phyloP scores from a whole-genome alignment of 2,113 vertebrate genomes.

The Nibea albiflora region DNA sequence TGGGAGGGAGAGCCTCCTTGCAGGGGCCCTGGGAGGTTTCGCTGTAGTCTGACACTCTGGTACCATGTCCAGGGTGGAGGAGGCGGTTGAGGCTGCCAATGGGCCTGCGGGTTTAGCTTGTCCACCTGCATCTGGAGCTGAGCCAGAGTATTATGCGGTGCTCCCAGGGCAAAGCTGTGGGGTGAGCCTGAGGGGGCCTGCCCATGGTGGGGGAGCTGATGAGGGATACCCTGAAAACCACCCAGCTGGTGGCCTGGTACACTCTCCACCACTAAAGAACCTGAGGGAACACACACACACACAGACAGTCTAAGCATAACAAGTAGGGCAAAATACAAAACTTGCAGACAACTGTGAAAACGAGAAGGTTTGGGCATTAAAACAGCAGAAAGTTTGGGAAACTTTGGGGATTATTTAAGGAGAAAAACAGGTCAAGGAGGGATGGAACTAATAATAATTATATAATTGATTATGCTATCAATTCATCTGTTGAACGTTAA shows the following conservation, averaged over 20 bases:
- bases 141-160: conserved; percentile 76
- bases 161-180: conserved; percentile 45
- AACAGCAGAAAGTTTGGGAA: not conserved
- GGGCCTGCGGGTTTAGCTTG: conserved; percentile 75
- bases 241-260: conserved; percentile 68
- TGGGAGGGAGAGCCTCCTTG: conserved; percentile 75
- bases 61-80: conserved; percentile 77
- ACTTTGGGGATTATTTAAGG: not conserved
- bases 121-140: conserved; percentile 86
- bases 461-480: not conserved
- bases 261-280: conserved; percentile 80
- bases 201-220: conserved; percentile 65
- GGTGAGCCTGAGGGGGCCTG: conserved; percentile 66
- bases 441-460: not conserved
- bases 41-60: conserved; percentile 72
- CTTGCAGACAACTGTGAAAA: conserved; percentile 5
- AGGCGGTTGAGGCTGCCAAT: conserved; percentile 66
- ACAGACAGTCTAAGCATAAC: conserved; percentile 40
- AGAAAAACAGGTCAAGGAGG: not conserved
- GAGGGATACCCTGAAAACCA: conserved; percentile 70
- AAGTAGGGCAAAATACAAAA: conserved; percentile 24
- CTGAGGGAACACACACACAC: conserved; percentile 56
- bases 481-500: not conserved
- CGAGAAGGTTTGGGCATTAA: not conserved
- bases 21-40: conserved; percentile 56